phyloP scores from a whole-genome alignment of 1,140 invertebrate genomes.

The Cecropterus lyciades region DNA sequence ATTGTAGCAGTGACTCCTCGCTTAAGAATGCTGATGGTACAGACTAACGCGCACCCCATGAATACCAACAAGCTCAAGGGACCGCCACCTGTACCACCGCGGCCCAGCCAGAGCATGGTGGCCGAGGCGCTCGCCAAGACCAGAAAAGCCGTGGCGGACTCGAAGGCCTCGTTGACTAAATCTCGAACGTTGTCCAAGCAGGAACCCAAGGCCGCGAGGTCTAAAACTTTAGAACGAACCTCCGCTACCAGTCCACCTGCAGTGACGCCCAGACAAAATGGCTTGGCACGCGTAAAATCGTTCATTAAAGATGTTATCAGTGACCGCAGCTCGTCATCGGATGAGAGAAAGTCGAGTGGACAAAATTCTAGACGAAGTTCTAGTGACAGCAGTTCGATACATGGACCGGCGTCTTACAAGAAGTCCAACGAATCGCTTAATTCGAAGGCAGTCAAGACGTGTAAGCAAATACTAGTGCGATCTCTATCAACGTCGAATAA shows the following conservation, averaged over 20 bases:
- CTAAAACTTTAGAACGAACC: constrained; percentile 75
- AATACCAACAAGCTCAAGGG: constrained; percentile 81
- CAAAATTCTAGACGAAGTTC: constrained; percentile 76
- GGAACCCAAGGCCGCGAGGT: constrained; percentile 61
- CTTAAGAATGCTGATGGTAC: constrained; percentile 79
- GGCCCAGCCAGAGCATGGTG: constrained; percentile 88
- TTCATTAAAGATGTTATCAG: constrained; percentile 84
- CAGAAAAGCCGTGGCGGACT: constrained; percentile 82
- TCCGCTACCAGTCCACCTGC: constrained; percentile 70
- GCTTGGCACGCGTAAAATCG: constrained; percentile 78
- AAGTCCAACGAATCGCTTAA: constrained; percentile 77
- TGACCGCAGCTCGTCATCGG: constrained; percentile 79
- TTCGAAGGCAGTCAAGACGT: constrained; percentile 78
- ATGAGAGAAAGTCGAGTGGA: constrained; percentile 77
- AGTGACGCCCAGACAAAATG: constrained; percentile 80
- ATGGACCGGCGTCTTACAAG: constrained; percentile 63
- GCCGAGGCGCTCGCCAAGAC: constrained; percentile 88
- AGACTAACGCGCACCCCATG: constrained; percentile 76
- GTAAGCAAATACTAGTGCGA: constrained; percentile 81
- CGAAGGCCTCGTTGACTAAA: constrained; percentile 81
- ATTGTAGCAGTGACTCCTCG: constrained; percentile 73
- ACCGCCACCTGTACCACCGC: constrained; percentile 89
- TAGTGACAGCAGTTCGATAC: constrained; percentile 73
- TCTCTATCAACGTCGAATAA: constrained; percentile 80
- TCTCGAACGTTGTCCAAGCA: constrained; percentile 66